Base-by-base conservation (phyloP, 2,797 vertebrate species). In the Phataginus tetradactyla region DNA sequence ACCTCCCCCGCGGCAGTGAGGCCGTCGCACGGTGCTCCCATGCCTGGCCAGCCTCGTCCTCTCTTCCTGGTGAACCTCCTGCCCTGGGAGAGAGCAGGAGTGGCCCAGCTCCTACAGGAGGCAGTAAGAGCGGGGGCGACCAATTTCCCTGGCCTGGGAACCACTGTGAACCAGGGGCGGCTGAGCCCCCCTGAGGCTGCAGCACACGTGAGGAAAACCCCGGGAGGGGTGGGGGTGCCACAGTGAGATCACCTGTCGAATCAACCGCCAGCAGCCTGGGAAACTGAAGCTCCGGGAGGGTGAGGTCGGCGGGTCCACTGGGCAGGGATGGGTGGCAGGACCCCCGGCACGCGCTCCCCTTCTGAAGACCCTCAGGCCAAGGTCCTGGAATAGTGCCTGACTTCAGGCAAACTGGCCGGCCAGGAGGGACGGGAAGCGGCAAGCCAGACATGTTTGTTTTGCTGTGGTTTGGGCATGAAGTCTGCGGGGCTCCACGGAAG, bases 381-480 rank as follows among this genome's bases (percentile, higher is more conserved):
- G 32, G 29, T 64, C 68, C 15, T 21, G 20, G 7, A 32, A 6
- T 34, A 9, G 12, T 2, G 1, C 96, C 96, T 78, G 89, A 1
- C 94, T 96, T 92, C 90, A 83, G 83, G 87, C 86, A 83, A 93
- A 85, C 53, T 45, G 81, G 85, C 49, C 4, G 0, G 83, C 93
- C 9, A 21, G 53, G 85, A 97, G 96, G 95, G 91, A 81, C 81
- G 37, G 49, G 72, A 85, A 93, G 17, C 86, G 64, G 45, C 45
- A 45, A 45, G 45, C 95, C 84, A 93, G 95, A 81, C 57, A 89
- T 96, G 91, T 95, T 96, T 97, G 97, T 98, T 97, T 98, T 95
- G 94, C 97, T 51, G 91, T 94, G 93, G 96, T 97, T 97, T 97
- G 86, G 96, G 91, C 95, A 97, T 97, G 93, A 87, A 94, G 74